phyloP scores from a whole-genome alignment of 2,113 vertebrate species.

The Halichoerus grypus region DNA sequence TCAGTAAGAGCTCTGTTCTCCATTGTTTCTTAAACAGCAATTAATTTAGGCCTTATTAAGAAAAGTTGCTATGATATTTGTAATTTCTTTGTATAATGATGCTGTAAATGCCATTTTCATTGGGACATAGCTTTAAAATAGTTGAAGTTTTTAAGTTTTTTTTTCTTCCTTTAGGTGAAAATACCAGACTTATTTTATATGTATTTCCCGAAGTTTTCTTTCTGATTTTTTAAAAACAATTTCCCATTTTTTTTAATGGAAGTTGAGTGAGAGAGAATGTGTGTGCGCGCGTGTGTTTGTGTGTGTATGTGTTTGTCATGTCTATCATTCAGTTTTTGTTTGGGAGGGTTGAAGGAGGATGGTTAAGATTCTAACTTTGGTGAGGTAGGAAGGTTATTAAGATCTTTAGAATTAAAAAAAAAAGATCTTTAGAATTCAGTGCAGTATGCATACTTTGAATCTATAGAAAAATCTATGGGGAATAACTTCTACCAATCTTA shows the following conservation, averaged over 20 bases:
- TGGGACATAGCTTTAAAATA: neutral
- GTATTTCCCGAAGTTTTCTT: conserved; percentile 16
- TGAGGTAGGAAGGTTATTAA: neutral
- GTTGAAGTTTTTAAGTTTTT: neutral
- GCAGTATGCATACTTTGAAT: conserved; percentile 52
- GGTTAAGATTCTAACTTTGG: neutral
- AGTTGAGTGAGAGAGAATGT: neutral
- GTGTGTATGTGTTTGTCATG: neutral
- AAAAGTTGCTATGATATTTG: neutral
- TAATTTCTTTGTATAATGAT: conserved; percentile 35
- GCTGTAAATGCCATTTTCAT: neutral
- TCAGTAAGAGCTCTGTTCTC: neutral
- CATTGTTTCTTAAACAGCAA: conserved; percentile 39
- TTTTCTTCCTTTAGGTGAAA: neutral
- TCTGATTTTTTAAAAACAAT: conserved; percentile 32
- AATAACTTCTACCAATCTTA: conserved; percentile 56
- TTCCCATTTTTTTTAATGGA: conserved; percentile 8
- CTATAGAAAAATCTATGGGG: conserved; percentile 52
- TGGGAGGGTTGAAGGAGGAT: neutral
- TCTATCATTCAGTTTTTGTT: conserved; percentile 35
- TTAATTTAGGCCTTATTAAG: conserved; percentile 63
- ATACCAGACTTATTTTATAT: conserved; percentile 10
- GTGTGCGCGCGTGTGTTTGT: neutral
- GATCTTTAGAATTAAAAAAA: conserved; percentile 32
- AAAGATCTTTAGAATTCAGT: conserved; percentile 51